Base-by-base conservation (phyloP, 2,888 invertebrate species). In the Plutella xylostella region DNA sequence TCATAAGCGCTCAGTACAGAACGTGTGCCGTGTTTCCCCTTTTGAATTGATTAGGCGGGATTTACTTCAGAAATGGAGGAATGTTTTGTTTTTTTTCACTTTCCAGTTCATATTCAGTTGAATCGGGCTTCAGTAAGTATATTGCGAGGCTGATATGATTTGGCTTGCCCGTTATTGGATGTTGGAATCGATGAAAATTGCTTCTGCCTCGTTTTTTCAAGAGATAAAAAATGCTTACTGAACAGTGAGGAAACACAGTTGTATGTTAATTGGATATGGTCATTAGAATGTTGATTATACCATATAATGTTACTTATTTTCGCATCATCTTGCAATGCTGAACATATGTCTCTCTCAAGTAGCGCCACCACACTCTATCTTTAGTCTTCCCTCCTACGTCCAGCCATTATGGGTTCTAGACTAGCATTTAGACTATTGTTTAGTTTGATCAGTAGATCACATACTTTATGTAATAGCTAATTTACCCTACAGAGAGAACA, bases 11-110 rank as follows among this genome's bases (percentile, higher is more conserved):
- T 63, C 66, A 60, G 53, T 49, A 58, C 55, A 58, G 58, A 58
- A 62, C 61, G 68, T 76, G 64, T 72, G 72, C 30, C 76, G 65
- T 72, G 76, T 77, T 75, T 69, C 68, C 71, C 69, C 70, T 71
- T 76, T 75, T 78, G 79, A 80, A 80, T 77, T 82, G 82, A 83
- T 82, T 80, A 80, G 73, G 67, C 71, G 63, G 73, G 61, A 63
- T 73, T 71, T 72, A 67, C 75, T 75, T 75, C 65, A 61, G 74
- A 76, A 79, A 78, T 75, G 65, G 72, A 69, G 63, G 68, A 68
- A 53, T 63, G 62, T 63, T 69, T 69, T 64, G 57, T 48, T 61
- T 60, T 57, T 57, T 51, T 56, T 60, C 61, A n/a, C n/a, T 66
- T 66, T 66, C 25, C 9, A 9, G 2, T 28, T 34, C 9, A 4